Evolutionary conservation across 2,113 vertebrate genomes (phyloP).

Genomic region (Eleginops maclovinus): DNA sequence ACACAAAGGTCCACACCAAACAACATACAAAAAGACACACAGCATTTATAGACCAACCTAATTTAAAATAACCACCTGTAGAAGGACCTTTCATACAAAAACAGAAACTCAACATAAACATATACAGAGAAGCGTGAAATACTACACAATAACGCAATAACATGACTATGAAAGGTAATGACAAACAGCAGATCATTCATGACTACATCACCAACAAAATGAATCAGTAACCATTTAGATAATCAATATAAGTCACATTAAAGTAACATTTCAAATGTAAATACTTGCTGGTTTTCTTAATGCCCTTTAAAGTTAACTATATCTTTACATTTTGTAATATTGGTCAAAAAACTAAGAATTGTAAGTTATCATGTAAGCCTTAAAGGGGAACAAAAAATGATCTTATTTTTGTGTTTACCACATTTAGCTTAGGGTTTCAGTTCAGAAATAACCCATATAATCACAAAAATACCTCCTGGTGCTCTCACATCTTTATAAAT

Average conservation of each 20-base stretch:
- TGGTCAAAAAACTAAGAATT: no score
- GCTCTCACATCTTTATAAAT: no score
- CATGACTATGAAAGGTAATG: background rate
- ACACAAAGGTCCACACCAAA: background rate
- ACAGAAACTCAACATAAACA: background rate
- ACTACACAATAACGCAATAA: background rate
- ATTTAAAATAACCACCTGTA: background rate
- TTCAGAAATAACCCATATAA: no score
- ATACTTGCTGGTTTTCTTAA: background rate
- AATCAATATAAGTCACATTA: no score
- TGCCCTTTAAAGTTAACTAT: background rate
- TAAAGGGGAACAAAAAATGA: no score
- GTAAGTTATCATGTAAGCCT: no score
- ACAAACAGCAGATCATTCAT: background rate
- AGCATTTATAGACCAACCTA: conserved; percentile 5
- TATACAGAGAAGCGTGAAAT: background rate
- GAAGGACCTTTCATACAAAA: conserved; percentile 5
- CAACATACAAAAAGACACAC: background rate
- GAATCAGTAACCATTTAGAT: no score
- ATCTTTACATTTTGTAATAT: background rate
- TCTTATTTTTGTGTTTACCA: no score
- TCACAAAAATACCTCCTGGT: no score
- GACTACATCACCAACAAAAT: background rate
- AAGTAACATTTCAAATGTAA: background rate
- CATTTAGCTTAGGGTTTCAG: no score